These are phyloP conservation scores for Goniozus legneri DNA, from an alignment of 1,140 invertebrate species.

Conservation along the genomic window DNA sequence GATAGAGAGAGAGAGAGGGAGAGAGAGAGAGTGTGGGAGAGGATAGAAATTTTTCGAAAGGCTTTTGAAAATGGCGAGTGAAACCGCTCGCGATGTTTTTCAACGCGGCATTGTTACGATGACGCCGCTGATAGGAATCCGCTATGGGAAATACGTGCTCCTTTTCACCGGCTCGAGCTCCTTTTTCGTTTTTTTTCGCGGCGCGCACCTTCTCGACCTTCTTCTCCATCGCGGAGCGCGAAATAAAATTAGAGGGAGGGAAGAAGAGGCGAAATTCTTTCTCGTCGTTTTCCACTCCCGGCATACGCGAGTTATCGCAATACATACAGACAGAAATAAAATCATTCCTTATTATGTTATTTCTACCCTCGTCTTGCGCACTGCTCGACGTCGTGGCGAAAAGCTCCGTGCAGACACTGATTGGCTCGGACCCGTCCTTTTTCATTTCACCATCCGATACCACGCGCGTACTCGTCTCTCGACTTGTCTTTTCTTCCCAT, in stretches of 20 bases:
- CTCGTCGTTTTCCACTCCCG: too few relatives aligned
- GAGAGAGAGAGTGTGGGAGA: background rate
- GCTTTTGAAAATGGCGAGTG: background rate
- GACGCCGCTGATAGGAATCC: conserved; percentile 9
- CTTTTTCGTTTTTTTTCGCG: too few relatives aligned
- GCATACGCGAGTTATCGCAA: too few relatives aligned
- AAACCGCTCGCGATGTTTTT: background rate
- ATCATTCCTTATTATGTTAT: conserved; percentile 41
- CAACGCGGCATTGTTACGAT: conserved; percentile 8
- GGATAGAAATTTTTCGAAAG: background rate
- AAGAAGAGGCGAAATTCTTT: background rate
- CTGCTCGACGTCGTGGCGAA: conserved; percentile 11
- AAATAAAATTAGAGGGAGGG: conserved; percentile 29
- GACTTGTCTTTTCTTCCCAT: conserved; percentile 9
- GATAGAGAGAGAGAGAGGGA: too few relatives aligned
- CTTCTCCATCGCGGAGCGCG: background rate
- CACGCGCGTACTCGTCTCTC: conserved; percentile 2
- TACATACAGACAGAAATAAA: conserved; percentile 31
- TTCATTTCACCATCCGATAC: conserved; percentile 10
- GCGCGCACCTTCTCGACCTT: too few relatives aligned
- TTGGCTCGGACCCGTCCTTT: conserved; percentile 25
- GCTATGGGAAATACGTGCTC: background rate
- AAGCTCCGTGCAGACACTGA: conserved; percentile 29
- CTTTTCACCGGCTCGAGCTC: too few relatives aligned
- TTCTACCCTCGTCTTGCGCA: conserved; percentile 17